Conservation (phyloP, 2,797 vertebrate species). For the Hypotaenidia okinawae region DNA sequence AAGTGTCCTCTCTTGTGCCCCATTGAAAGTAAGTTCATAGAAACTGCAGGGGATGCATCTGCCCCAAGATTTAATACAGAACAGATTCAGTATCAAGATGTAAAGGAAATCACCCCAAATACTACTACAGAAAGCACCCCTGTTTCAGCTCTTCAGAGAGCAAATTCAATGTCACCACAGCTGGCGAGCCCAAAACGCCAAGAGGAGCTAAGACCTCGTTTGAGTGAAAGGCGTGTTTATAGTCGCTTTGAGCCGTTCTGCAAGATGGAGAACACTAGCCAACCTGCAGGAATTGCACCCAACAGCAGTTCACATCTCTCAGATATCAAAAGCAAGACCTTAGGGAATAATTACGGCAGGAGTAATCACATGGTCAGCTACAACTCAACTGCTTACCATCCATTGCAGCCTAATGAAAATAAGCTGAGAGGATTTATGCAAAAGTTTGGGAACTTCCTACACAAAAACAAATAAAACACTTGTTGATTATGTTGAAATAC, state of each 20-base stretch:
- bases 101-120: constrained; percentile 46
- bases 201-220: constrained; percentile 71
- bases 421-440: constrained; percentile 94
- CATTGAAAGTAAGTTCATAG: constrained; percentile 67
- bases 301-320: constrained; percentile 63
- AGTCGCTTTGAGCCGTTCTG: constrained; percentile 89
- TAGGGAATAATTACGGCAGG: constrained; percentile 70
- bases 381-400: constrained; percentile 70
- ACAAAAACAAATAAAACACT: constrained; percentile 84
- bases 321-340: constrained; percentile 77
- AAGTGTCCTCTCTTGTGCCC: constrained; percentile 56
- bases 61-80: constrained; percentile 87
- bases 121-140: constrained; percentile 34
- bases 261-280: constrained; percentile 77
- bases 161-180: constrained; percentile 3
- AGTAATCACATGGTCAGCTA: constrained; percentile 74
- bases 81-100: constrained; percentile 79
- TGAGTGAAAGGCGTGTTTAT: constrained; percentile 80
- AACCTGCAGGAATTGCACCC: constrained; percentile 57
- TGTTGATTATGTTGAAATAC: constrained; percentile 6
- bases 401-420: constrained; percentile 86
- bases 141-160: constrained; percentile 48
- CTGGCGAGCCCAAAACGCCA: constrained; percentile 45
- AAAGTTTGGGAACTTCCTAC: constrained; percentile 88
- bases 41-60: constrained; percentile 79